Base-by-base conservation (phyloP, 2,113 vertebrate species). In the Thalassoma bifasciatum region DNA sequence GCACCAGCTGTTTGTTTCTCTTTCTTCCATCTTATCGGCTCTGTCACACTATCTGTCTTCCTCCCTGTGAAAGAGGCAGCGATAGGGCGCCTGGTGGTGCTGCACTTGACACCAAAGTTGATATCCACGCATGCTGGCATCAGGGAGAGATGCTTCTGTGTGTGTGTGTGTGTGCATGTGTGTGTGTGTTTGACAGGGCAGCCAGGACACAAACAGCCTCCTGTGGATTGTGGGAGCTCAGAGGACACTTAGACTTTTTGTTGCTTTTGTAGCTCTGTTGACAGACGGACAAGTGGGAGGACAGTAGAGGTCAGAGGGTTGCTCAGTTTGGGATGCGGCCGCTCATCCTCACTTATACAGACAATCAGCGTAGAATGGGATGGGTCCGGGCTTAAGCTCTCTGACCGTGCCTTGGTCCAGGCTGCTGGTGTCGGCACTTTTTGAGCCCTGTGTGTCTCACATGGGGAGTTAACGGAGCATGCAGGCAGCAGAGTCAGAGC, bases 361-460 rank as follows among this genome's bases (percentile, higher is more conserved):
- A 85, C 78, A 83, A 83, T 81, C 72, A 78, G 61, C 74, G 76
- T 53, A 67, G 84, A 84, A 82, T 65, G 66, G 85, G 74, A 81
- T 44, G 75, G 72, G 77, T 85, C 81, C 69, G 49, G 81, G 89
- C 81, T 89, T 80, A 86, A 77, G 54, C 87, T 77, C 84, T 85
- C 88, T 85, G 92, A 67, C 85, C 34, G 21, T 49, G 87, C 77
- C 70, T 86, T 77, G 64, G 66, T 63, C 22, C 22, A 21, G 76
- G 58, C 77, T 92, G 91, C 92, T 89, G 79, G 89, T 83, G 78
- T 93, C 38, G 63, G 90, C 91, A 86, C 74, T 90, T 90, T 86
- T 68, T 14, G 24, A 59, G 69, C 73, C 78, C 82, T 56, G 73
- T 81, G 56, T 21, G 46, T 79, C 75, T 88, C 85, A 63, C 78